phyloP scores from a whole-genome alignment of 2,113 vertebrate species.

The Elaphurus davidianus region DNA sequence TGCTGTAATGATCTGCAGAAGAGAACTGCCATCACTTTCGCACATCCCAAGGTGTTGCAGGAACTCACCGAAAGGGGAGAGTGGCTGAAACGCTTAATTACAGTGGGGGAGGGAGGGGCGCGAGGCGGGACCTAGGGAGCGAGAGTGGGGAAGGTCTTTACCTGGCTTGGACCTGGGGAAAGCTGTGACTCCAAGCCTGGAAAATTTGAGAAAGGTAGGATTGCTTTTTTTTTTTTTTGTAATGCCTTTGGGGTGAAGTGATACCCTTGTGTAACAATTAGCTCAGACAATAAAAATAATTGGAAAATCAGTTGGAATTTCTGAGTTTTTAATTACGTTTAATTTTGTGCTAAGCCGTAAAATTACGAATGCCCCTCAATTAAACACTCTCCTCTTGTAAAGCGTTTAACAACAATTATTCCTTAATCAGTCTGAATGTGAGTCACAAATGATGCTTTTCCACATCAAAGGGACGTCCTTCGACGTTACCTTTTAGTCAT shows the following conservation, averaged over 20 bases:
- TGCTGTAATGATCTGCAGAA: slow-evolving; percentile 71
- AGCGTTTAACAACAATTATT: slow-evolving; percentile 86
- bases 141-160: background rate
- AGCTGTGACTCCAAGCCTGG: background rate
- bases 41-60: slow-evolving; percentile 82
- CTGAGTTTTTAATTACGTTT: slow-evolving; percentile 84
- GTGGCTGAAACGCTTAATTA: slow-evolving; percentile 70
- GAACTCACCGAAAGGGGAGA: slow-evolving; percentile 68
- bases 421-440: slow-evolving; percentile 84
- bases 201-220: slow-evolving; percentile 55
- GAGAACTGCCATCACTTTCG: slow-evolving; percentile 80
- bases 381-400: slow-evolving; percentile 84
- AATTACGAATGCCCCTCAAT: slow-evolving; percentile 85
- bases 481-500: slow-evolving; percentile 85
- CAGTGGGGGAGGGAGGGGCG: slow-evolving; percentile 22
- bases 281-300: slow-evolving; percentile 85
- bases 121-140: background rate
- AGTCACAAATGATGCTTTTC: slow-evolving; percentile 84
- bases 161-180: slow-evolving; percentile 48
- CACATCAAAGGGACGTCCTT: slow-evolving; percentile 84
- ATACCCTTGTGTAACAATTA: slow-evolving; percentile 79
- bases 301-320: slow-evolving; percentile 83
- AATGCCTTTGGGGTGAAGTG: slow-evolving; percentile 71
- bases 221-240: background rate
- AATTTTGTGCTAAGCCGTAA: slow-evolving; percentile 82